Evolutionary conservation across 2,797 vertebrate species (phyloP).

Genomic region (Valencia hispanica): DNA sequence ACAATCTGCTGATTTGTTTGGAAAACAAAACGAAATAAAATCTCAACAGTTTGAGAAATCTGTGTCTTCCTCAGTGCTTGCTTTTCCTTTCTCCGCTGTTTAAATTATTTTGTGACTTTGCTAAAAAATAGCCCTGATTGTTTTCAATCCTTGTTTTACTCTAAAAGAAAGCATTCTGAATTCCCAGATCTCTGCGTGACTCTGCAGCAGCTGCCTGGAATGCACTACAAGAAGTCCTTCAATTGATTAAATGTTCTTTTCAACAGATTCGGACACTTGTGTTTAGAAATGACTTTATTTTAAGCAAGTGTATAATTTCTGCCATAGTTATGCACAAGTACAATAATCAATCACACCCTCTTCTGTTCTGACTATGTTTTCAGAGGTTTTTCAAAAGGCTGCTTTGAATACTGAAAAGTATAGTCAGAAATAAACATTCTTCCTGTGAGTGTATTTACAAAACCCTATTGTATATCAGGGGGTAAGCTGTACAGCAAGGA

Average conservation of each 20-base stretch:
- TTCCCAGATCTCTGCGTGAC: background rate
- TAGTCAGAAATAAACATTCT: background rate
- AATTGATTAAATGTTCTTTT: background rate
- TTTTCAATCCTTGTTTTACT: constrained; percentile 9
- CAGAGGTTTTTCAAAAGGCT: background rate
- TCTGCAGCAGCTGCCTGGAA: constrained; percentile 12
- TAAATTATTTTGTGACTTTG: background rate
- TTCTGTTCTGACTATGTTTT: background rate
- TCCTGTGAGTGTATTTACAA: constrained; percentile 9
- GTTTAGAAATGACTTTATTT: background rate
- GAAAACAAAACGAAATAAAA: background rate
- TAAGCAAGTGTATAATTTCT: background rate
- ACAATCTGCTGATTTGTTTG: background rate
- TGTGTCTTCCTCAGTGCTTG: background rate
- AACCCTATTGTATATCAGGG: background rate
- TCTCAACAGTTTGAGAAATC: background rate
- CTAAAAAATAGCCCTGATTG: constrained; percentile 4
- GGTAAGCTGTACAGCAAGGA: background rate
- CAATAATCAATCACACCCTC: background rate
- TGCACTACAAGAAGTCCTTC: background rate
- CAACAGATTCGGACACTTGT: background rate
- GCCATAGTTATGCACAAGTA: background rate
- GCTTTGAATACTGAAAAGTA: background rate
- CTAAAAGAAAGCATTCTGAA: background rate
- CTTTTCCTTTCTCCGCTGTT: background rate